A percentile compares a stretch with the other conserved stretches of the same genome.
phyloP scores from a whole-genome alignment of 2,113 vertebrate species.

The Arizona elegans region DNA sequence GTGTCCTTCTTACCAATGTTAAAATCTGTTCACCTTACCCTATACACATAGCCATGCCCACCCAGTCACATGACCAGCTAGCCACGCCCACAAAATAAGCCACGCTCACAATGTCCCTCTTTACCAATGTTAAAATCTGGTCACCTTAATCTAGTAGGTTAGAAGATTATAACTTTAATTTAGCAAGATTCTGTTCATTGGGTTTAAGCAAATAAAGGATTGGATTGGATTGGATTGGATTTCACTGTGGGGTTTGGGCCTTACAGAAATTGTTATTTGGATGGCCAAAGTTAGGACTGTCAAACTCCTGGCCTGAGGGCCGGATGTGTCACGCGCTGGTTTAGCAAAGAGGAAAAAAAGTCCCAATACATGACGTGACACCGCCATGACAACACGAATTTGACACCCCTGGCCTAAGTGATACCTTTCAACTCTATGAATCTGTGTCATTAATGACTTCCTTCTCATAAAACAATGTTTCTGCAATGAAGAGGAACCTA shows the following conservation, averaged over 20 bases:
- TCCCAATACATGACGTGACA: too few relatives aligned
- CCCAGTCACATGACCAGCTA: too few relatives aligned
- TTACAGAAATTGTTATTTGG: not conserved
- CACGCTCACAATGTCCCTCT: too few relatives aligned
- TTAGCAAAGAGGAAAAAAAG: too few relatives aligned
- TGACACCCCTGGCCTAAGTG: not conserved
- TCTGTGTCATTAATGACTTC: not conserved
- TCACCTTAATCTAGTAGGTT: not conserved
- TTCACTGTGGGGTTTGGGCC: not conserved
- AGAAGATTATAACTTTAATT: not conserved
- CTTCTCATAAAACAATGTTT: not conserved
- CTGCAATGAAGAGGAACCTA: not conserved
- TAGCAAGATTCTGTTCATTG: not conserved
- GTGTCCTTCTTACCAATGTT: too few relatives aligned
- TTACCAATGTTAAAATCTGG: too few relatives aligned
- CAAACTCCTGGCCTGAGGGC: too few relatives aligned
- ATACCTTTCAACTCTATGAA: not conserved
- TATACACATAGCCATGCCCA: too few relatives aligned
- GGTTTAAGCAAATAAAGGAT: not conserved
- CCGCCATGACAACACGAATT: too few relatives aligned
- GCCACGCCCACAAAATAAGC: too few relatives aligned
- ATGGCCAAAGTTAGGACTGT: not conserved
- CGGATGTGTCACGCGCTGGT: too few relatives aligned
- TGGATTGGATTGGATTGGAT: not conserved
- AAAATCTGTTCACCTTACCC: too few relatives aligned